phyloP scores from a whole-genome alignment of 2,797 vertebrate species.

The Microtus obscurus region DNA sequence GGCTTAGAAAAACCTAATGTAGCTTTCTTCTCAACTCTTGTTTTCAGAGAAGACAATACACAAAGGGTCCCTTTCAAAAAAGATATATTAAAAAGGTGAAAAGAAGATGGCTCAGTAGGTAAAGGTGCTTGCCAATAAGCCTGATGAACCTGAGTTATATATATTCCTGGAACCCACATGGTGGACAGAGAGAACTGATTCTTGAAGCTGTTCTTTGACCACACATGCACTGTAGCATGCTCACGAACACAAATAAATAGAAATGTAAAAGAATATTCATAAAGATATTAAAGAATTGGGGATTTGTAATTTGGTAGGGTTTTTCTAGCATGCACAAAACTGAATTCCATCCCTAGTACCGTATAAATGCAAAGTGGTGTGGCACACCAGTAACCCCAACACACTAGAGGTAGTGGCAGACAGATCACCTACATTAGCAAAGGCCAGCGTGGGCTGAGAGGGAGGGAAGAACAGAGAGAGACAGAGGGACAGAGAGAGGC shows the following conservation, averaged over 20 bases:
- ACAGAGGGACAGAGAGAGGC: neutral
- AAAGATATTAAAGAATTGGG: neutral
- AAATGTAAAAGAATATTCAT: neutral
- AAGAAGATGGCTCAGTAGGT: neutral
- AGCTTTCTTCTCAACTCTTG: neutral
- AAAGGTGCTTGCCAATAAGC: neutral
- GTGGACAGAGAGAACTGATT: neutral
- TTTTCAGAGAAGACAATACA: constrained; percentile 4
- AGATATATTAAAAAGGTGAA: constrained; percentile 9
- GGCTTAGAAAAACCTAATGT: neutral
- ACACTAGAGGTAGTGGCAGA: neutral
- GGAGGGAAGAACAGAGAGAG: neutral
- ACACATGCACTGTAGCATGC: neutral
- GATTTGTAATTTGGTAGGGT: neutral
- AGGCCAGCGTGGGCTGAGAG: neutral
- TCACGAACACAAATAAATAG: neutral
- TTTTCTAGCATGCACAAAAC: neutral
- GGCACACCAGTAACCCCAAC: neutral
- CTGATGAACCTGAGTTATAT: neutral
- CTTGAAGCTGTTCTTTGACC: neutral
- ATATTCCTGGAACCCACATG: neutral
- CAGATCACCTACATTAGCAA: neutral
- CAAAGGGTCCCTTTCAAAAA: neutral
- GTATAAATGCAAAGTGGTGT: neutral
- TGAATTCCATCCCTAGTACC: neutral